Conservation (phyloP, 2,113 vertebrate genomes). For the Calidris pugnax region DNA sequence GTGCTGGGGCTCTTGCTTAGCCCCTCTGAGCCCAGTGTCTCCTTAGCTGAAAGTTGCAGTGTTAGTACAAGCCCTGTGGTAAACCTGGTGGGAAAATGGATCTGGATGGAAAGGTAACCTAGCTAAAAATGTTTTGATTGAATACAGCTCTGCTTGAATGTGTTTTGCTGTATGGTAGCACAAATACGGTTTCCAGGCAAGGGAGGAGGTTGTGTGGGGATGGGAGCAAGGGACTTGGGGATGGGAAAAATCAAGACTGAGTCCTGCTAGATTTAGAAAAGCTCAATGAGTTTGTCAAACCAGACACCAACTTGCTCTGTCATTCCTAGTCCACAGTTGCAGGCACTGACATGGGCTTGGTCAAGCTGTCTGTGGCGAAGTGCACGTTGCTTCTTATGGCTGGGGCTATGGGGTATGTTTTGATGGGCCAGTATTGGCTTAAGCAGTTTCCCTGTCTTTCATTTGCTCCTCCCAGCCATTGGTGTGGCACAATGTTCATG, state of each 20-base stretch:
- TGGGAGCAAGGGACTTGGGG: background rate
- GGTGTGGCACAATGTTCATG: background rate
- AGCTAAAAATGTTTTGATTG: background rate
- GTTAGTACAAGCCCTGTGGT: background rate
- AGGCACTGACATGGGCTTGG: fast-evolving
- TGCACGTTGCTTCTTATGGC: fast-evolving
- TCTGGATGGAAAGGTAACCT: background rate
- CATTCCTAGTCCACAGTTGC: fast-evolving
- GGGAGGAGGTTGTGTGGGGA: background rate
- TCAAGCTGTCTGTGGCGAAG: background rate
- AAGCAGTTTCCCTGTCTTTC: background rate
- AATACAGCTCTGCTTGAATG: background rate
- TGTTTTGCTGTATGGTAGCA: background rate
- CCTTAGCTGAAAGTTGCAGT: background rate
- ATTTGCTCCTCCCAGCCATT: background rate
- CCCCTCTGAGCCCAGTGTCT: background rate
- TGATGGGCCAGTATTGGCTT: background rate
- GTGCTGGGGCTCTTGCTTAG: background rate
- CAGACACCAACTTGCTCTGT: background rate
- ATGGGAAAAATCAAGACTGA: background rate
- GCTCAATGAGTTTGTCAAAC: background rate
- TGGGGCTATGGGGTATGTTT: background rate
- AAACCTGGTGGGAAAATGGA: background rate
- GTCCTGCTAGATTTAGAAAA: background rate
- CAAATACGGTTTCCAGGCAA: background rate